These are phyloP conservation scores for Lytechinus pictus DNA, from an alignment of 35 echinoderm and acorn worm species.

Conservation along the genomic window DNA sequence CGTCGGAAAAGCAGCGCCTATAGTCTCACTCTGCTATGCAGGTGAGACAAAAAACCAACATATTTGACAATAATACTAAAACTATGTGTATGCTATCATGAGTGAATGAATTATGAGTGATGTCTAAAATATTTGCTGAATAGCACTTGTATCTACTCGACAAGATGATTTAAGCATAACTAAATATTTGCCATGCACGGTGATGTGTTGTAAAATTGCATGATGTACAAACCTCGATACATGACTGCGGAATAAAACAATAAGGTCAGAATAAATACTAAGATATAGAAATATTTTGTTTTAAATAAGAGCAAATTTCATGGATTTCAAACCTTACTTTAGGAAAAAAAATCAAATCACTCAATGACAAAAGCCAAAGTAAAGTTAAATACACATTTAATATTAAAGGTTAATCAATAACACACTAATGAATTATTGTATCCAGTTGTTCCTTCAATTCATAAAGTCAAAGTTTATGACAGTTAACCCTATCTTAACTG, in stretches of 20 bases:
- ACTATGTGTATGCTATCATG: not conserved
- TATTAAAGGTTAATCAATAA: too few species aligned
- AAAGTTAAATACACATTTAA: too few species aligned
- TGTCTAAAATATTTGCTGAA: not conserved
- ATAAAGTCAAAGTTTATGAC: too few species aligned
- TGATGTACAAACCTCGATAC: conserved; percentile 25
- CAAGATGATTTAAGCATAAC: not conserved
- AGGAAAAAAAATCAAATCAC: too few species aligned
- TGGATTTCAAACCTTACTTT: not conserved
- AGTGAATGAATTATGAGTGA: not conserved
- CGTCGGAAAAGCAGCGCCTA: too few species aligned
- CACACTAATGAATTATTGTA: too few species aligned
- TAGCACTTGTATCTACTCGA: not conserved
- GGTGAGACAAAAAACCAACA: too few species aligned
- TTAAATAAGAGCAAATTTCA: not conserved
- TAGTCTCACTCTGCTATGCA: too few species aligned
- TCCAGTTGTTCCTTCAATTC: too few species aligned
- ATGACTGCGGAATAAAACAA: conserved; percentile 16
- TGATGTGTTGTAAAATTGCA: not conserved
- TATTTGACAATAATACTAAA: too few species aligned
- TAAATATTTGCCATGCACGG: not conserved
- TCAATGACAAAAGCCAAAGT: too few species aligned
- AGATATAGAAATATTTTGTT: not conserved
- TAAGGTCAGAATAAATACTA: not conserved
- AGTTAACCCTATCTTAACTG: too few species aligned